phyloP scores from a whole-genome alignment of 2,797 vertebrate species.

The Microtus obscurus region DNA sequence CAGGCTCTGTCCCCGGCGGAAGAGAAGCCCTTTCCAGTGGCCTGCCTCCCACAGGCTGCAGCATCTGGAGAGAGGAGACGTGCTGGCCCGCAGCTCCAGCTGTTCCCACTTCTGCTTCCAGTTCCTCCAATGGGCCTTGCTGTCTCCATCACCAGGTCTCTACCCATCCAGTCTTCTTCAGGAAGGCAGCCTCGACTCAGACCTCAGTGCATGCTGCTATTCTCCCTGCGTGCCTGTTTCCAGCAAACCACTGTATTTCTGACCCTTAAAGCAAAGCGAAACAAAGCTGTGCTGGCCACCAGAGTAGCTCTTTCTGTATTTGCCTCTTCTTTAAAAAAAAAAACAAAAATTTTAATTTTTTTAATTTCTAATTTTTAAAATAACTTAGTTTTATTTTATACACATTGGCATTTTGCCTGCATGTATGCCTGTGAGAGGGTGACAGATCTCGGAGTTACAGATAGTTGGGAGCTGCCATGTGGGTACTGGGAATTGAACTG shows the following conservation, averaged over 20 bases:
- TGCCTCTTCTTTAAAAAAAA: not conserved
- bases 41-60: not conserved
- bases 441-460: no score
- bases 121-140: not conserved
- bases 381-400: no score
- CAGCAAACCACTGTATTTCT: constrained; percentile 11
- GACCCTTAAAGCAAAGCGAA: not conserved
- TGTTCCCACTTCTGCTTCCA: not conserved
- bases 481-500: no score
- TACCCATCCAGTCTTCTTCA: not conserved
- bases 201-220: not conserved
- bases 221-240: not conserved
- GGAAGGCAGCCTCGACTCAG: not conserved
- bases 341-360: not conserved
- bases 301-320: constrained; percentile 19
- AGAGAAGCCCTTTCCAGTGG: constrained; percentile 7
- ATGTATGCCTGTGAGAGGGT: no score
- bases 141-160: not conserved
- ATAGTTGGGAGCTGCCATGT: no score
- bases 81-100: not conserved
- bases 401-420: no score
- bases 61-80: not conserved
- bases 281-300: not conserved
- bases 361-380: constrained; percentile 37
- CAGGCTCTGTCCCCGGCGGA: not conserved